Evolutionary conservation across 2,797 vertebrate genomes (phyloP).

Genomic region (Spinibarbus caldwelli): DNA sequence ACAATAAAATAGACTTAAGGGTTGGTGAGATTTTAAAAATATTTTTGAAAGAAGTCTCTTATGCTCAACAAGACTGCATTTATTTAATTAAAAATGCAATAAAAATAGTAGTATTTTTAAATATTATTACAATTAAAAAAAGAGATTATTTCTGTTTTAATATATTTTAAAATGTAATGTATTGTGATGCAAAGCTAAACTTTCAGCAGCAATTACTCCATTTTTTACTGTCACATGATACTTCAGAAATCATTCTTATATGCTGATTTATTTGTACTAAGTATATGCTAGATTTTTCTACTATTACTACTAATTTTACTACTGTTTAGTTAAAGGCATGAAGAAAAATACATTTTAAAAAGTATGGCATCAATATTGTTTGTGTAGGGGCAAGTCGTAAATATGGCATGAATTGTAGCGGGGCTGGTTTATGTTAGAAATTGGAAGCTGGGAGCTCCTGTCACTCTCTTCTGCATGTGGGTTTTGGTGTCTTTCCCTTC

Average conservation of each 20-base stretch:
- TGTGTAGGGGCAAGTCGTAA: background rate
- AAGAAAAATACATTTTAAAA: background rate
- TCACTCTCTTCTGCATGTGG: conserved; percentile 60
- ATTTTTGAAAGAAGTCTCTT: background rate
- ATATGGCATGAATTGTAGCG: background rate
- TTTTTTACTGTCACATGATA: background rate
- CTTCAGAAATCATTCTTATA: background rate
- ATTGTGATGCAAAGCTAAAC: background rate
- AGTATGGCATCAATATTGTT: background rate
- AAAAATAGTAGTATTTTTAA: background rate
- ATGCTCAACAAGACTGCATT: background rate
- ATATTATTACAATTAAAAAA: background rate
- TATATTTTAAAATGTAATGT: background rate
- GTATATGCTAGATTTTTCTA: background rate
- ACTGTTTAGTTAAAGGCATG: background rate
- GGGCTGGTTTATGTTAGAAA: conserved; percentile 41
- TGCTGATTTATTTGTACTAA: background rate
- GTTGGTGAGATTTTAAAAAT: background rate
- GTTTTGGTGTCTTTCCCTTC: conserved; percentile 54
- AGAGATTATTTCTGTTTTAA: background rate
- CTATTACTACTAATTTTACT: background rate
- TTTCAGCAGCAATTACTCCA: background rate
- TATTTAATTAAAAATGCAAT: background rate
- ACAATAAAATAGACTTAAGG: background rate
- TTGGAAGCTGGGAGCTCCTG: conserved; percentile 47